Evolutionary conservation across 2,113 vertebrate species (phyloP), one percentile per base, ranked within the genome.

Genomic region (Lepus americanus): DNA sequence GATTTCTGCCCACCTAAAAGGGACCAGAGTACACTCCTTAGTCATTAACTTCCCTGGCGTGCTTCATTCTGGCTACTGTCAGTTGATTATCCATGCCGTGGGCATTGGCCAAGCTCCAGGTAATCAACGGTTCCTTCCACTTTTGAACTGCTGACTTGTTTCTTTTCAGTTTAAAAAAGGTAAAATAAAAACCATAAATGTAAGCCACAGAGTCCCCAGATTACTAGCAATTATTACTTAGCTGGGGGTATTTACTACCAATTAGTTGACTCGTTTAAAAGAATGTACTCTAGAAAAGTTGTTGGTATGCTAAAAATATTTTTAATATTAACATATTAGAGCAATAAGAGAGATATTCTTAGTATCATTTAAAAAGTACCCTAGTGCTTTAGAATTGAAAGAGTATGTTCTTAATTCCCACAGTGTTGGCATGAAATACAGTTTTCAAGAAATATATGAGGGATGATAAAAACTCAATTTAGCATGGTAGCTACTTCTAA

Each of bases 241-340:
- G 92, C 73, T 92, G 91, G 73, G 84, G 77, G 90, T 97, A 93
- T 97, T 97, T 97, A 96, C 86, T 95, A 90, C 95, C 94, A 96
- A 96, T 97, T 97, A 97, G 94, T 90, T 91, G 93, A 96, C 91
- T 92, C 91, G 67, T 95, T 97, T 95, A 96, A 95, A 96, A 93
- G 96, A 97, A 91, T 92, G n/a, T 76, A 86, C 76, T 74, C 51
- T 87, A 95, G 93, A 97, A 92, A 95, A 63, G 33, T 95, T 89
- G 91, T 94, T 94, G 59, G 91, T 94, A 92, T 69, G 80, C 63
- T 96, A 93, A 97, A 94, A 97, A 96, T 95, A 96, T 95, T 95
- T 96, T 97, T 95, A 96, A 90, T 94, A 94, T 90, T 92, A 94
- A 93, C 91, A 96, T 95, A 96, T 74, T 95, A 95, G 63, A 92